Conservation (phyloP, 2,888 invertebrate genomes). For the Thelaira solivaga region DNA sequence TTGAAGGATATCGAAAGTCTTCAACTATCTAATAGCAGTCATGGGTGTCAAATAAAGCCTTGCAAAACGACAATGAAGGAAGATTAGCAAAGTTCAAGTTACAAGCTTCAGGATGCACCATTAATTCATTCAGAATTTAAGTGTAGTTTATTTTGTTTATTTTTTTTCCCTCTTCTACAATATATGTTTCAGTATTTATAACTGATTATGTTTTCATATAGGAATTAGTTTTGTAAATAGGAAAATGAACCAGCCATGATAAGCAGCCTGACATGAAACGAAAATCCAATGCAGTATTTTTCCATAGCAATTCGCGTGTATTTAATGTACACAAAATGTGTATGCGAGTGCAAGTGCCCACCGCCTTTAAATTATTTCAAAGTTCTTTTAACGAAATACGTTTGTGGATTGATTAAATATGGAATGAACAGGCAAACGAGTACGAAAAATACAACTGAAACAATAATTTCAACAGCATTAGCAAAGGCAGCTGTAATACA, state of each 20-base stretch:
- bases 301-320: constrained; percentile 32
- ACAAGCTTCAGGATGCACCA: no score
- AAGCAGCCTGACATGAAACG: constrained; percentile 46
- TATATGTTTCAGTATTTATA: constrained; percentile 42
- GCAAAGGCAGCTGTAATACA: background rate
- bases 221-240: constrained; percentile 31
- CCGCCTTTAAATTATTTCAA: no score
- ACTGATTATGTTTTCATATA: constrained; percentile 53
- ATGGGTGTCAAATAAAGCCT: no score
- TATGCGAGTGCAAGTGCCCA: no score
- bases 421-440: constrained; percentile 12
- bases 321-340: constrained; percentile 6
- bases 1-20: no score
- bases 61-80: no score
- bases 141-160: background rate
- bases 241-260: background rate
- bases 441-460: constrained; percentile 12
- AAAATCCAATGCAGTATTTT: constrained; percentile 40
- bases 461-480: background rate
- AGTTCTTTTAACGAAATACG: background rate
- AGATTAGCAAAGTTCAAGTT: no score
- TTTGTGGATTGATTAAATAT: constrained; percentile 7
- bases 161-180: background rate
- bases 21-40: no score
- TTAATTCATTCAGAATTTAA: no score